Evolutionary conservation across 2,888 invertebrate genomes (phyloP).

Genomic region (Galerucella calmariensis): DNA sequence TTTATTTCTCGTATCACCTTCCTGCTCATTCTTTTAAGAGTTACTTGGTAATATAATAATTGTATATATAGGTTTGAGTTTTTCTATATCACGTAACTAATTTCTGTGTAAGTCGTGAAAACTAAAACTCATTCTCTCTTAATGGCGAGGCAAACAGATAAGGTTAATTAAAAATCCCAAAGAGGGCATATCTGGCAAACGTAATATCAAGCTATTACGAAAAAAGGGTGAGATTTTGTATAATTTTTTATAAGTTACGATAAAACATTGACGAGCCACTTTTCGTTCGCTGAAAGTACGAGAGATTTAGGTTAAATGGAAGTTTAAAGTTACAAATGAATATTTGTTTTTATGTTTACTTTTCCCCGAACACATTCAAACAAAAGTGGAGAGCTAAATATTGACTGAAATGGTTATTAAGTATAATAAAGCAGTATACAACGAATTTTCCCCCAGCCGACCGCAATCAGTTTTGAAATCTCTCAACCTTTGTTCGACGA

Average conservation of each 20-base stretch:
- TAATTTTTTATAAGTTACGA: background rate
- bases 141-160: slow-evolving; percentile 11
- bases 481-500: background rate
- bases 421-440: too few relatives aligned
- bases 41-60: background rate
- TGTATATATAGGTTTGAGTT: background rate
- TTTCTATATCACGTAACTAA: background rate
- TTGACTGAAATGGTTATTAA: too few relatives aligned
- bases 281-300: background rate
- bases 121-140: background rate
- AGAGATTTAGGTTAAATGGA: background rate
- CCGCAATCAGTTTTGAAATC: background rate
- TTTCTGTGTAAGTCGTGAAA: background rate
- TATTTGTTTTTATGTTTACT: too few relatives aligned
- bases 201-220: slow-evolving; percentile 1
- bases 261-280: background rate
- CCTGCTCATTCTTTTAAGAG: background rate
- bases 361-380: too few relatives aligned
- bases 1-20: background rate
- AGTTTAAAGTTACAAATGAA: too few relatives aligned
- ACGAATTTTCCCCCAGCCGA: background rate
- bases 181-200: background rate
- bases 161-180: slow-evolving; percentile 15
- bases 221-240: background rate
- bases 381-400: too few relatives aligned